These are phyloP conservation scores for Pipistrellus pygmaeus DNA, from an alignment of 2,797 vertebrate genomes.

Conservation along the genomic window DNA sequence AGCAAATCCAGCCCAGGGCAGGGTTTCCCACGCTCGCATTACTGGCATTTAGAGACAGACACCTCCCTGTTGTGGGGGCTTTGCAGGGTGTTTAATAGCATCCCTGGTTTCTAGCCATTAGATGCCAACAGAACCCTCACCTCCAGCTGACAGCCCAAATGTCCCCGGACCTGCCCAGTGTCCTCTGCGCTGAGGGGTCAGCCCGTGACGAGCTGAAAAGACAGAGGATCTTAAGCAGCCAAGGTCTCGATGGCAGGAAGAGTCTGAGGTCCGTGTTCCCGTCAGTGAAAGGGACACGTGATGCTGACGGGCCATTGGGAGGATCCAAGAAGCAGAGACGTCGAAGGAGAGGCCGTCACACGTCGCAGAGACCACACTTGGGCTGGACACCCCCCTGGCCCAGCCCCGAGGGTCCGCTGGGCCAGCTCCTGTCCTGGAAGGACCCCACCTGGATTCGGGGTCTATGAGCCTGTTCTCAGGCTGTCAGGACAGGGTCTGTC, in stretches of 20 bases:
- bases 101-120: background rate
- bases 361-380: background rate
- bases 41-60: background rate
- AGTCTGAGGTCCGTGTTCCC: background rate
- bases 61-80: no score
- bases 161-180: background rate
- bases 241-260: background rate
- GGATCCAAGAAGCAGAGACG: background rate
- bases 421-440: background rate
- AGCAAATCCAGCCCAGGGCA: accelerated
- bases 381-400: no score
- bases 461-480: background rate
- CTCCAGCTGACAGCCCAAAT: background rate
- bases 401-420: accelerated
- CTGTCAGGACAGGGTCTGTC: background rate
- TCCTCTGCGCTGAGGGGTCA: background rate
- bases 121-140: background rate
- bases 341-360: background rate
- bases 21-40: background rate
- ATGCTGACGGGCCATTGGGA: accelerated
- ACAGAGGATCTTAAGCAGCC: accelerated
- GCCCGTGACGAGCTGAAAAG: background rate
- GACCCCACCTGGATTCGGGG: background rate
- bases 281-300: background rate
- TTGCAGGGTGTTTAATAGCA: accelerated